A percentile compares a stretch with the other conserved stretches of the same genome.
Evolutionary conservation across 2,888 invertebrate genomes (phyloP).

Genomic region (Epinotia bilunana): DNA sequence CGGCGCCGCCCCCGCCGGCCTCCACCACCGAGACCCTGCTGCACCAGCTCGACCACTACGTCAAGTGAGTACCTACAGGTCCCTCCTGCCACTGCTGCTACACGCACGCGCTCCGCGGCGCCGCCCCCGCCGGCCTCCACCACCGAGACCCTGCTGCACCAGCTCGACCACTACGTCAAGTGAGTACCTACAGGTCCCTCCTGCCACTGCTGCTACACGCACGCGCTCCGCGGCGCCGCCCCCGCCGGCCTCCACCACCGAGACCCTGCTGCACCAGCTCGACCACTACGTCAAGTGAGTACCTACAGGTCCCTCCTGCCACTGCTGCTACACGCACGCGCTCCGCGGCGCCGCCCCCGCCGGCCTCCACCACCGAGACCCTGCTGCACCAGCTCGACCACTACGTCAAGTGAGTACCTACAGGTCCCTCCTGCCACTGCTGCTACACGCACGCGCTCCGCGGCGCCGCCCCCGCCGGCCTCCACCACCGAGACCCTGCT

Average conservation of each 20-base stretch:
- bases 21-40: slow-evolving; percentile 5
- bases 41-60: slow-evolving; percentile 15
- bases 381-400: slow-evolving; percentile 11
- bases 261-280: slow-evolving; percentile 11
- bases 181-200: too few relatives aligned
- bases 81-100: too few relatives aligned
- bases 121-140: slow-evolving; percentile 78
- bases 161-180: slow-evolving; percentile 14
- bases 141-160: slow-evolving; percentile 10
- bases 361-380: not conserved
- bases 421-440: too few relatives aligned
- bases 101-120: slow-evolving; percentile 86
- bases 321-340: slow-evolving; percentile 88
- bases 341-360: slow-evolving; percentile 85
- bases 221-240: slow-evolving; percentile 86
- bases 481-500: slow-evolving; percentile 5
- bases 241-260: slow-evolving; percentile 63
- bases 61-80: too few relatives aligned
- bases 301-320: too few relatives aligned
- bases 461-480: slow-evolving; percentile 82
- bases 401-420: slow-evolving; percentile 18
- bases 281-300: slow-evolving; percentile 14
- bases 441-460: slow-evolving; percentile 87
- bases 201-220: slow-evolving; percentile 88
- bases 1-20: slow-evolving; percentile 82